Evolutionary conservation across 2,797 vertebrate genomes (phyloP).

Genomic region (Pelochelys cantorii): DNA sequence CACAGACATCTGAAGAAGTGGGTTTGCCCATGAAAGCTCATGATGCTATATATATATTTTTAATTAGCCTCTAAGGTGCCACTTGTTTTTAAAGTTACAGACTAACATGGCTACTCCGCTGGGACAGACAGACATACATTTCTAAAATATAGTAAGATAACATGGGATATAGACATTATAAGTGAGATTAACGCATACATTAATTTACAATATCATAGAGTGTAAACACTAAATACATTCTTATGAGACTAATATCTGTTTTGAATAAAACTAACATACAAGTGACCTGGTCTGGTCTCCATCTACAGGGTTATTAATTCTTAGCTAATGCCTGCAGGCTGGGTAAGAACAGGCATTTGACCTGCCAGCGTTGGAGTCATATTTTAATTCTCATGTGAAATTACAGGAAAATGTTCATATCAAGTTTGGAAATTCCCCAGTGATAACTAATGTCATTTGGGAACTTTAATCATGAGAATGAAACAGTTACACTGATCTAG

Average conservation of each 20-base stretch:
- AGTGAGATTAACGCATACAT: background rate
- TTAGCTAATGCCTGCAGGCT: background rate
- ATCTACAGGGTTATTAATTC: background rate
- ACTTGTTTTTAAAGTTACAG: no score
- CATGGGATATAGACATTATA: background rate
- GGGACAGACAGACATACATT: no score
- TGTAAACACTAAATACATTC: background rate
- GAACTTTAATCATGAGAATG: background rate
- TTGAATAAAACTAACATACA: background rate
- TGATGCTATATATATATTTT: no score
- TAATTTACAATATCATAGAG: background rate
- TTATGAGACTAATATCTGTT: background rate
- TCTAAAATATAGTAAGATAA: no score
- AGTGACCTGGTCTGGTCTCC: background rate
- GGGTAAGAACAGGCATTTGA: background rate
- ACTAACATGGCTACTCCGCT: no score
- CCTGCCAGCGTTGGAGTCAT: background rate
- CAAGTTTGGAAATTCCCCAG: background rate
- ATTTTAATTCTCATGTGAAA: background rate
- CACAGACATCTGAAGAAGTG: no score
- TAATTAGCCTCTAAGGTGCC: no score
- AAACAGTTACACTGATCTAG: rapidly evolving
- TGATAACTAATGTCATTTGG: background rate
- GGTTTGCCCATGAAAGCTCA: no score
- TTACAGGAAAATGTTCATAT: background rate